Percentiles rank a stretch among this genome's conserved stretches.
These are phyloP conservation scores for Poeciliopsis retropinna DNA, from an alignment of 2,113 vertebrate species.

Conservation along the genomic window DNA sequence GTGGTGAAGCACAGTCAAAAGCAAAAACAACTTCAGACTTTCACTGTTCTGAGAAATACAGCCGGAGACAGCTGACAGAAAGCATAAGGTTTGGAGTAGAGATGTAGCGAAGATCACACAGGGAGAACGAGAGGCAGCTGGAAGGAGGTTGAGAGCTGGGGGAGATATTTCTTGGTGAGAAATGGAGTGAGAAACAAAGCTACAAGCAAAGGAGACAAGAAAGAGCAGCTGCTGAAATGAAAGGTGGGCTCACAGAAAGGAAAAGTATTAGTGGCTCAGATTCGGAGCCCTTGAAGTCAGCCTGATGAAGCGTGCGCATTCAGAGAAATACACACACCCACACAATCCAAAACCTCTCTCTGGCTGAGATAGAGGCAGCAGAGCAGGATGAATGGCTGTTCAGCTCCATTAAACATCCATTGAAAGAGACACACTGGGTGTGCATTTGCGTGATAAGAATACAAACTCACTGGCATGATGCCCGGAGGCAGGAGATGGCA, in stretches of 20 bases:
- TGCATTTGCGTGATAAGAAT: constrained; percentile 48
- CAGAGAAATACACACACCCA: constrained; percentile 27
- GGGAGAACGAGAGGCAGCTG: constrained; percentile 31
- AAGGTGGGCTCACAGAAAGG: constrained; percentile 48
- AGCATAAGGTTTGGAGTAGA: constrained; percentile 37
- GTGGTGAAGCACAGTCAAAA: constrained; percentile 29
- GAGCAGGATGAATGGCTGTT: constrained; percentile 72
- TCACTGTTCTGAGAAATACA: constrained; percentile 39
- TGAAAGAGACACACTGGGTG: constrained; percentile 53
- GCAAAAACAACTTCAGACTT: constrained; percentile 34
- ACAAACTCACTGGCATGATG: constrained; percentile 81
- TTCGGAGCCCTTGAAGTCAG: constrained; percentile 57
- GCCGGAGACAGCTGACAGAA: constrained; percentile 53
- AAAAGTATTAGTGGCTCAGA: constrained; percentile 48
- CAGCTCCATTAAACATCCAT: constrained; percentile 70
- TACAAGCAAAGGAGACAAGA: constrained; percentile 41
- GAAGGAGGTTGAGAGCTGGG: constrained; percentile 19
- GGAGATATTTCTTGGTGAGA: constrained; percentile 32
- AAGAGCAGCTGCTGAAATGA: constrained; percentile 50
- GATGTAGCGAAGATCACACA: constrained; percentile 49
- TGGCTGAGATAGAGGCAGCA: constrained; percentile 51
- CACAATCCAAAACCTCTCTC: constrained; percentile 44
- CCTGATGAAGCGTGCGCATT: constrained; percentile 36
- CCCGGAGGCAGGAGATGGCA: constrained; percentile 86
- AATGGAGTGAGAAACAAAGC: constrained; percentile 40